Conservation (phyloP, 2,888 invertebrate species). For the Tinea trinotella region DNA sequence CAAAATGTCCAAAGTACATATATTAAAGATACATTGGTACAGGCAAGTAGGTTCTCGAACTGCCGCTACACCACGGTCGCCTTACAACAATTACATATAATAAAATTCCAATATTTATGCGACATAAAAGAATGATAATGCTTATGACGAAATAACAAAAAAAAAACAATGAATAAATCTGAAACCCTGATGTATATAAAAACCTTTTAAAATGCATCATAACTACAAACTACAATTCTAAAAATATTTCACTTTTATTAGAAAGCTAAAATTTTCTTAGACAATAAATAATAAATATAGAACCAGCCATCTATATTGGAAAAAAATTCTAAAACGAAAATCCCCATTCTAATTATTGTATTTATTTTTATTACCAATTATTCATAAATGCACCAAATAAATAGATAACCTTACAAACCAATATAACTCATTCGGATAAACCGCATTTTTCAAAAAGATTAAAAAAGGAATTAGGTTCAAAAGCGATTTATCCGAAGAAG, state of each 20-base stretch:
- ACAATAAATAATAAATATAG: constrained; percentile 35
- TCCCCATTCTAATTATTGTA: not conserved
- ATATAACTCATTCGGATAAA: no score
- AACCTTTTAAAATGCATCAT: constrained; percentile 4
- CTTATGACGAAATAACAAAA: not conserved
- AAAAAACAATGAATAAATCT: constrained; percentile 18
- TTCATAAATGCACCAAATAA: not conserved
- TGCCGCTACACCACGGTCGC: no score
- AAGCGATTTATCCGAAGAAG: no score
- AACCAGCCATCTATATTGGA: constrained; percentile 46
- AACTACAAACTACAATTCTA: constrained; percentile 5
- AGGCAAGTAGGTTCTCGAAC: no score
- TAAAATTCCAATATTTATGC: no score
- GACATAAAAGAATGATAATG: no score
- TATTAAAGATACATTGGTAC: no score
- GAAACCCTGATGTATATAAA: constrained; percentile 26
- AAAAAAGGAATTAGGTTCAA: no score
- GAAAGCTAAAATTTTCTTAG: constrained; percentile 29
- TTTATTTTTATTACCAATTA: no score
- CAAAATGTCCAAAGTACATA: no score
- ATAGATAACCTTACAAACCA: not conserved
- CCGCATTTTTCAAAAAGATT: no score
- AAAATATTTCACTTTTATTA: constrained; percentile 32
- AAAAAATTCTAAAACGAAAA: constrained; percentile 26
- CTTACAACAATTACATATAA: no score